phyloP scores from a whole-genome alignment of 2,888 invertebrate species.

The Drosophila prostipennis region DNA sequence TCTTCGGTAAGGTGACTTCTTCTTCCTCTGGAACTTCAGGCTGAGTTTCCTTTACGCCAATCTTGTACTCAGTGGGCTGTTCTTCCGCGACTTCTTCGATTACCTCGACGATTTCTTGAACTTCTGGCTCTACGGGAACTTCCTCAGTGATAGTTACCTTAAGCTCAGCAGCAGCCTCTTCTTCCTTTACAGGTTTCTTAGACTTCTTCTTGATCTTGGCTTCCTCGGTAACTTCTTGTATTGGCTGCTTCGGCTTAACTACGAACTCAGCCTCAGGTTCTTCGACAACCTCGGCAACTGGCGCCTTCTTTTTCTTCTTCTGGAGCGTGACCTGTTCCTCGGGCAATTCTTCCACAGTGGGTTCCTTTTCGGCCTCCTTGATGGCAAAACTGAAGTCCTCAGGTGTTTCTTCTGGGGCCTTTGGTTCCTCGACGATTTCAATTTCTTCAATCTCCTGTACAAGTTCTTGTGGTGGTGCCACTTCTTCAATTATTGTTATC shows the following conservation, averaged over 20 bases:
- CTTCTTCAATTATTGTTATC: constrained; percentile 74
- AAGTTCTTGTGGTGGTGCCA: constrained; percentile 57
- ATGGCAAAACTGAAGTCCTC: constrained; percentile 60
- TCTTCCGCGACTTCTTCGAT: constrained; percentile 56
- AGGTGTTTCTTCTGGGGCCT: constrained; percentile 60
- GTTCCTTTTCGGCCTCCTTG: constrained; percentile 53
- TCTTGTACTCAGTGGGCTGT: constrained; percentile 61
- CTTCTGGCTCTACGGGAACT: constrained; percentile 59
- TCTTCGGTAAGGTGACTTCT: constrained; percentile 67
- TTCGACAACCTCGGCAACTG: constrained; percentile 67
- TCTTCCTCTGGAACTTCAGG: constrained; percentile 60
- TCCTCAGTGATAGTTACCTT: constrained; percentile 79
- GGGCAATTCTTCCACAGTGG: constrained; percentile 52
- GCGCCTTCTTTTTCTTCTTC: constrained; percentile 64
- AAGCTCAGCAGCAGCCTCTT: constrained; percentile 79
- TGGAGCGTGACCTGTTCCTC: constrained; percentile 53
- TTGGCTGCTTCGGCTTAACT: constrained; percentile 63
- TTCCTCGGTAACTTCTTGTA: constrained; percentile 76
- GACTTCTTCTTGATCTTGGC: constrained; percentile 77
- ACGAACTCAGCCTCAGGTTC: constrained; percentile 80
- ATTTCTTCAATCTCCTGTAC: constrained; percentile 72
- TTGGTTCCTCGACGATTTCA: constrained; percentile 54
- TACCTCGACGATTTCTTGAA: constrained; percentile 75
- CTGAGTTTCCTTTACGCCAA: constrained; percentile 65
- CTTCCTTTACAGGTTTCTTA: constrained; percentile 64